Base-by-base conservation (phyloP, 2,888 invertebrate genomes). In the Trachelus tabidus region DNA sequence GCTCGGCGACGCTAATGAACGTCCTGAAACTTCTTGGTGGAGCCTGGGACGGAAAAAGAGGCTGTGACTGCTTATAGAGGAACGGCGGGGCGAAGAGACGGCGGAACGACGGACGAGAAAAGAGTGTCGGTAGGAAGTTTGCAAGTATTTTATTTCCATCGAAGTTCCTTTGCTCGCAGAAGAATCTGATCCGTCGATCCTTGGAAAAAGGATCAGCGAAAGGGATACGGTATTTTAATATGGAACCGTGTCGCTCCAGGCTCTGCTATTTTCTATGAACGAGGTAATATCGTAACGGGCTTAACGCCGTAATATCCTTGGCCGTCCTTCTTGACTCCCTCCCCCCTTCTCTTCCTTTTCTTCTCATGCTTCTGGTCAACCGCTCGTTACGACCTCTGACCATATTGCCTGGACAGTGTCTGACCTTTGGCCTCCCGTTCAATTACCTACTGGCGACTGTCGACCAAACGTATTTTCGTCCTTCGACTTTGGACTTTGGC, bases 1-100 rank as follows among this genome's bases (percentile, higher is more conserved):
- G 73, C 71, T 77, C 76, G 78, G 71, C 77, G 75, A 79, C 75
- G 76, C 77, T 80, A 79, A 82, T 79, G 77, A 81, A 82, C 78
- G 76, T 75, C 77, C 73, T 34, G 40, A 56, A 56, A 56, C 56
- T 56, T 56, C 56, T 56, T 56, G 23, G 56, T 56, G 56, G 23
- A 23, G 40, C 15, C 40, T 6, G 40, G 15, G 56, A 23, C 23
- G 56, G 9, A 23, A 23, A 40, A 40, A 15, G 40, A 23, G 56
- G 15, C 15, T 15, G 15, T 6, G 6, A 23, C 40, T 56, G 56
- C 56, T 56, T 23, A 9, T 3, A 56, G 2, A 23, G 23, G 23
- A 56, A 23, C 9, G 23, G 40, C 33, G 33, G 33, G 33, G 3
- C 33, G 15, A 12, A 15, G 4, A 0, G 15, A 4, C 15, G 12